phyloP scores from a whole-genome alignment of 1,140 invertebrate genomes.

The Aphelenchoides avenae region DNA sequence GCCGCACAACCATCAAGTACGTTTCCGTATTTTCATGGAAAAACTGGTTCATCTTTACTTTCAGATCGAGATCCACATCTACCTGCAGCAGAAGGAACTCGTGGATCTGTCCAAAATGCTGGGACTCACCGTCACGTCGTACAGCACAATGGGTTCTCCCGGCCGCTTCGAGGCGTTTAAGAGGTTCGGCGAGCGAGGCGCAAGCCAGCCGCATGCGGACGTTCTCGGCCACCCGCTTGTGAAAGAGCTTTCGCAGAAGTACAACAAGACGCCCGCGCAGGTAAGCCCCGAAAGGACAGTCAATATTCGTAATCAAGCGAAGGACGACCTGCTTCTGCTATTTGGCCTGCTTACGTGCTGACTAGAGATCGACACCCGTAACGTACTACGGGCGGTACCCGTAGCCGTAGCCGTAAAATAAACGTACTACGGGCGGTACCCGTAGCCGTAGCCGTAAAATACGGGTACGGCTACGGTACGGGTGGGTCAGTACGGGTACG shows the following conservation, averaged over 20 bases:
- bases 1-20: slow-evolving; percentile 42
- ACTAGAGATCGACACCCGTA: no score
- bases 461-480: no score
- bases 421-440: neutral
- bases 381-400: no score
- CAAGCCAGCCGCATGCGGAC: slow-evolving; percentile 12
- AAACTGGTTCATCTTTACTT: neutral
- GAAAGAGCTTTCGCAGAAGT: slow-evolving; percentile 46
- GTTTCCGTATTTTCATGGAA: slow-evolving; percentile 25
- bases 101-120: slow-evolving; percentile 39
- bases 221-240: slow-evolving; percentile 23
- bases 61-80: slow-evolving; percentile 49
- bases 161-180: slow-evolving; percentile 2
- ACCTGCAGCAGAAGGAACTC: slow-evolving; percentile 39
- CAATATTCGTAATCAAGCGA: neutral
- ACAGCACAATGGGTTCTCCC: slow-evolving; percentile 31
- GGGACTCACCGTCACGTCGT: slow-evolving; percentile 35
- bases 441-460: no score
- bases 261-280: slow-evolving; percentile 57
- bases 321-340: neutral
- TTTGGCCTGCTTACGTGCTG: no score
- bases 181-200: neutral
- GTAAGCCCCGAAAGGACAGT: slow-evolving; percentile 19
- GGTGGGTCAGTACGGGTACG: no score
- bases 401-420: no score